Evolutionary conservation across 2,797 vertebrate species (phyloP), one percentile per base, ranked within the genome.

Genomic region (Microchirus variegatus): DNA sequence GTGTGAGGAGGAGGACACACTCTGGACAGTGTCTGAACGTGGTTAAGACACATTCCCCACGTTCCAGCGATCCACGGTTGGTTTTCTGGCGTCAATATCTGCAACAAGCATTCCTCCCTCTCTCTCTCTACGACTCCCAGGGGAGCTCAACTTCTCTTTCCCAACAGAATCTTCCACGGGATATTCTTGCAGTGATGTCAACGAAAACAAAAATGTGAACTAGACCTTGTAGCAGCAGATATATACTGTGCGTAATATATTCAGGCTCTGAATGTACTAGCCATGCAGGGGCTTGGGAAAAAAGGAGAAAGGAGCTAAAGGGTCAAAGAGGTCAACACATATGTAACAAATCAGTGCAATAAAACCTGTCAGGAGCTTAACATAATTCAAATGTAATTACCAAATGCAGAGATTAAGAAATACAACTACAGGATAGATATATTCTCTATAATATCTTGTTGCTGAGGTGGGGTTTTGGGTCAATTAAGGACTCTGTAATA

Each of bases 11-110:
- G 26, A 55, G 64, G 44, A 68, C 67, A 72, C 17, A 47, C 58
- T 77, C 44, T 53, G 67, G 72, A 70, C 43, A 58, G 73, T 1
- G 14, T 73, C 63, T 46, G 40, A 73, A 80, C 22, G 79, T 59
- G 63, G 64, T 61, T 73, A 59, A 78, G 59, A 66, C 49, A 47
- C 75, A 85, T 89, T 89, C 79, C 56, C 62, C 0, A 58, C 72
- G 36, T 81, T 85, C 82, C 59, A 59, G 57, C 6, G 36, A 53
- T 55, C 66, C 15, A 6, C 16, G 71, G 59, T 63, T 63, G 63
- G 5, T 14, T 42, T 42, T 68, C 54, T 61, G 80, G 69, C 64
- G 43, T 51, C 53, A 0, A 54, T 54, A 81, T 80, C 70, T 44
- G 40, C 50, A 74, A 19, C 70, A 72, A 59, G 65, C 72, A 85